These are phyloP conservation scores for Antechinus stuartii DNA, from an alignment of 2,113 vertebrate species.

Conservation along the genomic window DNA sequence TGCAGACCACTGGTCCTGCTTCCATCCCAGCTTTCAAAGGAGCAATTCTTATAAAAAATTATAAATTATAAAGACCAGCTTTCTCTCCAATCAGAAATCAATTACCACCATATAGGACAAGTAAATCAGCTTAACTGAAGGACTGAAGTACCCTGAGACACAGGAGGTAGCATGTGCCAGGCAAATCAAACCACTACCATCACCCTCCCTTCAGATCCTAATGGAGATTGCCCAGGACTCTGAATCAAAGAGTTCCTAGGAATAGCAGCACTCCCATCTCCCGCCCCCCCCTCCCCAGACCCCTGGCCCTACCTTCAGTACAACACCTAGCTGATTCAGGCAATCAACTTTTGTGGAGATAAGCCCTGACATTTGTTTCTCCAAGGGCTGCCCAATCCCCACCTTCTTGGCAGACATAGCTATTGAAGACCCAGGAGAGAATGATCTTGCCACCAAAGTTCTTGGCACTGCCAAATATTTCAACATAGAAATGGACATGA, in stretches of 20 bases:
- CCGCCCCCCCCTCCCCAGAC: neutral
- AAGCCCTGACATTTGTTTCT: neutral
- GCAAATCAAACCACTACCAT: neutral
- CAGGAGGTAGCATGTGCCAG: neutral
- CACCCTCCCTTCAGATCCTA: neutral
- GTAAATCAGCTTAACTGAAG: neutral
- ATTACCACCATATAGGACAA: neutral
- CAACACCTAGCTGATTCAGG: neutral
- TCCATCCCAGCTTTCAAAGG: neutral
- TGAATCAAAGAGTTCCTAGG: neutral
- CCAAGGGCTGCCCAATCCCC: too few species aligned
- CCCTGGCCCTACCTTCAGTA: neutral
- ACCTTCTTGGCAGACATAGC: too few species aligned
- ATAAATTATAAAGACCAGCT: neutral
- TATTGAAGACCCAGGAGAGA: neutral
- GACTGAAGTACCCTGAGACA: neutral
- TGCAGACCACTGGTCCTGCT: neutral
- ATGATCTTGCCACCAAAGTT: neutral
- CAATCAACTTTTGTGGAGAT: neutral
- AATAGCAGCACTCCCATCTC: neutral
- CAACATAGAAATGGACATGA: neutral
- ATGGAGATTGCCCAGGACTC: neutral
- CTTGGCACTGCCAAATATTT: neutral
- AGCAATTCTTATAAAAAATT: neutral
- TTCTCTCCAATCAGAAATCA: neutral